phyloP scores from a whole-genome alignment of 1,140 invertebrate genomes.

The Conus ventricosus region DNA sequence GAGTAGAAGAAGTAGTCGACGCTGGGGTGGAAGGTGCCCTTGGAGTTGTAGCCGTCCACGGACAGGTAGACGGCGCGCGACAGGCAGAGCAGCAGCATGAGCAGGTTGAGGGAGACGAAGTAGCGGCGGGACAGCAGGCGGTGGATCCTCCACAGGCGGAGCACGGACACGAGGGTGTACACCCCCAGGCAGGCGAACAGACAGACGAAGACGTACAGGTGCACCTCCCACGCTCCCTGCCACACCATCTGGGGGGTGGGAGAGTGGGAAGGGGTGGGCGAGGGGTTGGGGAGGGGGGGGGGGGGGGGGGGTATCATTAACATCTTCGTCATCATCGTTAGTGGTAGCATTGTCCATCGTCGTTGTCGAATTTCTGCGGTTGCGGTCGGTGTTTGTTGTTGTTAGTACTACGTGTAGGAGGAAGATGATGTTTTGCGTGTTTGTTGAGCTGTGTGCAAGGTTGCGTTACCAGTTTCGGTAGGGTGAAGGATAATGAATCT shows the following conservation, averaged over 20 bases:
- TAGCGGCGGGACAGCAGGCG: slow-evolving; percentile 79
- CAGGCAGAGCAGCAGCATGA: slow-evolving; percentile 86
- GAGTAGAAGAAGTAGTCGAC: slow-evolving; percentile 85
- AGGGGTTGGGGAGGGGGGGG: too few relatives aligned
- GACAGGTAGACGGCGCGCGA: slow-evolving; percentile 89
- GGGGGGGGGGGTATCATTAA: background rate
- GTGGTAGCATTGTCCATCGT: background rate
- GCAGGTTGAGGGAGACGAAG: slow-evolving; percentile 87
- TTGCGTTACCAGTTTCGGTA: too few relatives aligned
- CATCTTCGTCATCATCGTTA: background rate
- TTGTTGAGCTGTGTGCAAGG: too few relatives aligned
- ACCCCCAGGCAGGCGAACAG: slow-evolving; percentile 87
- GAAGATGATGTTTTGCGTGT: too few relatives aligned
- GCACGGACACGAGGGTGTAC: slow-evolving; percentile 80
- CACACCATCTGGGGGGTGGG: slow-evolving; percentile 43
- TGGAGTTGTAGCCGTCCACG: slow-evolving; percentile 91
- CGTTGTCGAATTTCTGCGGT: background rate
- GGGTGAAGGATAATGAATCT: too few relatives aligned
- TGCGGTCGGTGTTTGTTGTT: background rate
- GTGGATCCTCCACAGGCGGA: slow-evolving; percentile 63
- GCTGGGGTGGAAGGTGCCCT: slow-evolving; percentile 84
- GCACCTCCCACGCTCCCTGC: slow-evolving; percentile 90
- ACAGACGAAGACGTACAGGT: slow-evolving; percentile 88
- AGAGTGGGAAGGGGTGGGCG: too few relatives aligned
- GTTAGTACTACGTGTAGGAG: too few relatives aligned